phyloP scores from a whole-genome alignment of 2,113 vertebrate genomes.

The Procavia capensis region DNA sequence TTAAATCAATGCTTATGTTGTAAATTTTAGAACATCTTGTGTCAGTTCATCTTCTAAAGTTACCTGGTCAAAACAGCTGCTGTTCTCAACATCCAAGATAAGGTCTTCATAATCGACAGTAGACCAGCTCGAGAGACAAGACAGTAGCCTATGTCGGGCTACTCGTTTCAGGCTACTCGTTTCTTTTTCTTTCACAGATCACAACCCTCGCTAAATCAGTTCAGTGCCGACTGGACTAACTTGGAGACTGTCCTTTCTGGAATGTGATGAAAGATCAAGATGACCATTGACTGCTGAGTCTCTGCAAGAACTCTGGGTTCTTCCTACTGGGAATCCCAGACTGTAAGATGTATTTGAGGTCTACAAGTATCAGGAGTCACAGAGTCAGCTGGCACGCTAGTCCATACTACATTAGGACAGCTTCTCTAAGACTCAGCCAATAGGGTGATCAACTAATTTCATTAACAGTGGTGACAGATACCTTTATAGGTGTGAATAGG shows the following conservation, averaged over 20 bases:
- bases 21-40: constrained; percentile 61
- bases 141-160: rapidly evolving
- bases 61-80: constrained; percentile 28
- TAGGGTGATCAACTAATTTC: background rate
- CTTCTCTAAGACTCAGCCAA: background rate
- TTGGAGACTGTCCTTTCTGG: background rate
- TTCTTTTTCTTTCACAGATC: background rate
- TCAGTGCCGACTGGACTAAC: background rate
- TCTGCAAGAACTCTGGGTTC: background rate
- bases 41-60: constrained; percentile 61
- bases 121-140: background rate
- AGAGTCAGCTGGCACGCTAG: background rate
- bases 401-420: background rate
- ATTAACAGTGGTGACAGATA: background rate
- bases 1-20: constrained; percentile 59
- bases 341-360: background rate
- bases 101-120: background rate
- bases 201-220: background rate
- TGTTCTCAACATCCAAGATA: background rate
- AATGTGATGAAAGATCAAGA: background rate
- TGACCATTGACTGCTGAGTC: background rate
- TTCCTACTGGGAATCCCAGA: background rate
- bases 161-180: background rate
- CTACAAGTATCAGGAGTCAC: background rate
- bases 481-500: background rate